These are phyloP conservation scores for Gopherus flavomarginatus DNA, from an alignment of 2,113 vertebrate species.

Conservation along the genomic window DNA sequence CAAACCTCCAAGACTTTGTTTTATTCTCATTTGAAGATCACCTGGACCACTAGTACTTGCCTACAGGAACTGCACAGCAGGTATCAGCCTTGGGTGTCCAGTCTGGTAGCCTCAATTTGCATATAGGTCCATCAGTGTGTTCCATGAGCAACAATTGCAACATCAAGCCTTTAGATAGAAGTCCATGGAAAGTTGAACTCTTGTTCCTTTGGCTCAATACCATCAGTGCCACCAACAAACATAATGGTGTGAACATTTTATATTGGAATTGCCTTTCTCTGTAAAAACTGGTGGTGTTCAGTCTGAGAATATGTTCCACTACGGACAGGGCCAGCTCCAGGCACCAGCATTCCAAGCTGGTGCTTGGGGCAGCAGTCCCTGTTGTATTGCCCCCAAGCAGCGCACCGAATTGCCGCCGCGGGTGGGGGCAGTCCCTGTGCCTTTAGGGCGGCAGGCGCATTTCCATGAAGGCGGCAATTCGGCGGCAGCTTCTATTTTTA, in stretches of 20 bases:
- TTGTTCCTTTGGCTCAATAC: neutral
- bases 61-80: neutral
- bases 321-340: no score
- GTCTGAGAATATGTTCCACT: neutral
- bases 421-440: no score
- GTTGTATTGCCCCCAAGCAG: no score
- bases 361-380: no score
- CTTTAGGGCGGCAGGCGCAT: no score
- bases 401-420: no score
- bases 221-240: neutral
- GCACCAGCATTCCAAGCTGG: no score
- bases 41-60: neutral
- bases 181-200: neutral
- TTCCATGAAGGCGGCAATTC: no score
- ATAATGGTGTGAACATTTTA: neutral
- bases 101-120: neutral
- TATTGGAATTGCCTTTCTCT: neutral
- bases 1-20: neutral
- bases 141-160: neutral
- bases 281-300: neutral
- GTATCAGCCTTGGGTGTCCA: no score
- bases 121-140: neutral
- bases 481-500: no score
- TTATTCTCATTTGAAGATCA: neutral
- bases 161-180: neutral